Percentiles rank a stretch among this genome's conserved stretches.
Conservation (phyloP, 2,113 vertebrate genomes). For the Muntiacus muntjak region DNA sequence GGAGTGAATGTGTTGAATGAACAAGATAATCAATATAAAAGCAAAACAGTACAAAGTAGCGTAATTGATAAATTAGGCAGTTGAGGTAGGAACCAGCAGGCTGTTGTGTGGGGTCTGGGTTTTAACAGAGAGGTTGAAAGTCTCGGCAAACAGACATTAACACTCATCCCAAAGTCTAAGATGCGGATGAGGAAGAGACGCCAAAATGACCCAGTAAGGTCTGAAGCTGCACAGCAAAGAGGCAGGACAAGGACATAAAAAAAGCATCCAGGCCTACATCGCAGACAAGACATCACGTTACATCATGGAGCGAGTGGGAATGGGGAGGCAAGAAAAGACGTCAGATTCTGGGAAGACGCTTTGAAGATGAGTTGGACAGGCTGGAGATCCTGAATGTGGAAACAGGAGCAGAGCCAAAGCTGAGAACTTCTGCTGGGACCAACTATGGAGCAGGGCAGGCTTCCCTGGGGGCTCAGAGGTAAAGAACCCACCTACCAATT, state of each 20-base stretch:
- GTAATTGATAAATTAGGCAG: neutral
- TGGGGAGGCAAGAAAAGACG: neutral
- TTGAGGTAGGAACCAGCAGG: neutral
- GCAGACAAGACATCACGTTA: neutral
- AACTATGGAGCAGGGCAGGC: neutral
- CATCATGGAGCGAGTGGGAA: neutral
- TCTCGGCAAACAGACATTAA: neutral
- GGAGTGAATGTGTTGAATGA: neutral
- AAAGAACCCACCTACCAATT: neutral
- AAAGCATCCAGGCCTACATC: neutral
- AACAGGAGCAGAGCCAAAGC: neutral
- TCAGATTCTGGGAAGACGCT: neutral
- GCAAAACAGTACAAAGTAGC: neutral
- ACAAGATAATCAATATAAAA: neutral
- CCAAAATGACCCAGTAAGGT: too few relatives aligned
- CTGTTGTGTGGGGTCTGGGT: neutral
- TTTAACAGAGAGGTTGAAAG: neutral
- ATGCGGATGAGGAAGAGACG: too few relatives aligned
- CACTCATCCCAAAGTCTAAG: neutral
- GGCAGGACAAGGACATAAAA: neutral
- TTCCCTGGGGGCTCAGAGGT: neutral
- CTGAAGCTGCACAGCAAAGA: too few relatives aligned
- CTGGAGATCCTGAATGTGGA: neutral
- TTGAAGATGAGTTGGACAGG: neutral
- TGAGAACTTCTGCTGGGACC: neutral